phyloP scores from a whole-genome alignment of 2,888 invertebrate species.

The Polyommatus icarus region DNA sequence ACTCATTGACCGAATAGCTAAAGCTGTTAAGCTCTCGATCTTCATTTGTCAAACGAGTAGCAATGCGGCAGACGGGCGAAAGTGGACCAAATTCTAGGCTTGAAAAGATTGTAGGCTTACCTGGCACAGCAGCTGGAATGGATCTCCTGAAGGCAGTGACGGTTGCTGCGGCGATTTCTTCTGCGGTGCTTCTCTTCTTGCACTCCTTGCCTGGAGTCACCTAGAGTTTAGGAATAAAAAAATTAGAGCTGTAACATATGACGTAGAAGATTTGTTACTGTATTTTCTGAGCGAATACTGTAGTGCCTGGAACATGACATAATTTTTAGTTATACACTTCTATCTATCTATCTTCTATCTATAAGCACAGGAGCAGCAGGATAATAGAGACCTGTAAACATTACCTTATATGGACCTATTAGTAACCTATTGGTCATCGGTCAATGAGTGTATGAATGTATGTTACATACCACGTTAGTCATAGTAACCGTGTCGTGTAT shows the following conservation, averaged over 20 bases:
- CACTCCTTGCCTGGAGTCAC: slow-evolving; percentile 91
- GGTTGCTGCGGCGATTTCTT: slow-evolving; percentile 94
- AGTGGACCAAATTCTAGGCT: not conserved
- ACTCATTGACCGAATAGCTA: too few species aligned
- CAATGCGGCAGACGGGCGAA: too few species aligned
- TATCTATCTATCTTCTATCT: too few species aligned
- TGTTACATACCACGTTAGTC: not conserved
- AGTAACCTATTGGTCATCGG: not conserved
- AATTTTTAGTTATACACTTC: too few species aligned
- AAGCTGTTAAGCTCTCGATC: too few species aligned
- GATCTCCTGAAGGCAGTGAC: slow-evolving; percentile 95
- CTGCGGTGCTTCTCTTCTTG: slow-evolving; percentile 85
- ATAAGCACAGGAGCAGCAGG: not conserved
- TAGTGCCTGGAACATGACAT: too few species aligned
- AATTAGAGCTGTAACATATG: too few species aligned
- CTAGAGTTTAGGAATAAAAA: slow-evolving; percentile 45
- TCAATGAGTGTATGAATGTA: not conserved
- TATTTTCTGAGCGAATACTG: too few species aligned
- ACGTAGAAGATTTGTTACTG: too few species aligned
- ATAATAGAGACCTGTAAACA: not conserved
- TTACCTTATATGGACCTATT: not conserved
- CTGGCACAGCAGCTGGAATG: slow-evolving; percentile 97
- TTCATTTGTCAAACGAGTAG: too few species aligned
- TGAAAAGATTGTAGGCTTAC: slow-evolving; percentile 60
- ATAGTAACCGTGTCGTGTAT: not conserved